Evolutionary conservation across 1,140 invertebrate species (phyloP), one percentile per base, ranked within the genome.

Genomic region (Cydia fagiglandana): DNA sequence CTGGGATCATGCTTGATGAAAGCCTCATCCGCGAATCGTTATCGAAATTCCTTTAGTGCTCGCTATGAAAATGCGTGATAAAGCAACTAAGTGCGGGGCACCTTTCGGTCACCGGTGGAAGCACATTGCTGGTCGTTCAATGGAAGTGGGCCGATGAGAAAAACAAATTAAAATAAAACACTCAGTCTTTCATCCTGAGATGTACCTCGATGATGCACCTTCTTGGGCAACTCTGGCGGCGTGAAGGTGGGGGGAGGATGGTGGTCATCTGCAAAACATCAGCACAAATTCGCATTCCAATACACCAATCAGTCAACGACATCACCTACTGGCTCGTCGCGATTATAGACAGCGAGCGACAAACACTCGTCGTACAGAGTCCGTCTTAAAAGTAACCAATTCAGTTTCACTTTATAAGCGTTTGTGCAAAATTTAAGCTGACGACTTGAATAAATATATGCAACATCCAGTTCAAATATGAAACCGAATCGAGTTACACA

Each of bases 171-270:
- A 88, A 83, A 84, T 84, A 88, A 87, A 90, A 77, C 86, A 86
- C 89, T 91, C 88, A 86, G 85, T 85, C 86, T 81, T 82, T 84
- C 80, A 87, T 87, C 79, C 87, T 89, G 89, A 90, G 86, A 89
- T 90, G 86, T 97, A 98, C 97, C 97, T 97, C 97, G 95, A 94
- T 97, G 95, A 96, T 98, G 97, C 95, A 97, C 97, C 96, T 97
- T 97, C 96, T 98, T 98, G 94, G 97, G 97, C 95, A 98, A 96
- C 96, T 98, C 97, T 95, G 97, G 97, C 95, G 97, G 97, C 94
- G 97, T 98, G 95, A 97, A 98, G 94, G 97, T 97, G 94, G 97
- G 97, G 94, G 97, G 96, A 95, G 96, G 96, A 95, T 97, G 96
- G 95, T 97, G 96, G 94, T 97, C 96, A 97, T 97, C 96, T 97